Base-by-base conservation (phyloP, 2,888 invertebrate genomes). In the Sialis lutaria region DNA sequence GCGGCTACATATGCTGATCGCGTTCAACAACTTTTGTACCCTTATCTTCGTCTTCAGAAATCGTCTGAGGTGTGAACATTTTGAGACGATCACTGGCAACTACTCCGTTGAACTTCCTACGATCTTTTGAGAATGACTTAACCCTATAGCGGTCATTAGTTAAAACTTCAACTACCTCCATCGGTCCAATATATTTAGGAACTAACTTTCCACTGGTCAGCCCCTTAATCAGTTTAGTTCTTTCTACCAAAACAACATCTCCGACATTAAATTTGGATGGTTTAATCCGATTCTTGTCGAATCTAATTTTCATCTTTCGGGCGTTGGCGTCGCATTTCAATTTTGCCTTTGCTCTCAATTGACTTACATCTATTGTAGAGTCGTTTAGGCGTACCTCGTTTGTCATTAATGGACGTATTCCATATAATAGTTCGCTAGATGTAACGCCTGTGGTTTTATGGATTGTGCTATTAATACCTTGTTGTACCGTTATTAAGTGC, bases 111-210 rank as follows among this genome's bases (percentile, higher is more conserved):
- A 34, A 34, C 9, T 9, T 7, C 9, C 34, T 34, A 7, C 34
- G 6, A 34, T 34, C 34, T 9, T 7, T 34, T 9, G 34, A 34
- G 9, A 34, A 34, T 34, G 34, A 34, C 34, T 7, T 9, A 6
- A 34, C 34, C 40, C 54, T 40, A n/a, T n/a, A n/a, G n/a, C n/a
- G n/a, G 22, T 54, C 53, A 7, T 48, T 50, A 6, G 45, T 44
- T 4, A 53, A 44, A 4, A 48, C 49, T 39, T 50, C 45, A 6
- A 40, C 48, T 8, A 53, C 45, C 5, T 50, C 33, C 35, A 52
- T 53, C 6, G 52, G 52, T 2, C 56, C 54, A 12, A 49, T 52
- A 30, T 50, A 54, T 4, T 46, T 47, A 6, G 52, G 51, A 46
- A 52, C 51, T 13, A 52, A 39, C 44, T 56, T 55, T 33, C 51